Percentiles rank a stretch among this genome's conserved stretches.
These are phyloP conservation scores for Diplodus puntazzo DNA, from an alignment of 2,797 vertebrate genomes.

Conservation along the genomic window DNA sequence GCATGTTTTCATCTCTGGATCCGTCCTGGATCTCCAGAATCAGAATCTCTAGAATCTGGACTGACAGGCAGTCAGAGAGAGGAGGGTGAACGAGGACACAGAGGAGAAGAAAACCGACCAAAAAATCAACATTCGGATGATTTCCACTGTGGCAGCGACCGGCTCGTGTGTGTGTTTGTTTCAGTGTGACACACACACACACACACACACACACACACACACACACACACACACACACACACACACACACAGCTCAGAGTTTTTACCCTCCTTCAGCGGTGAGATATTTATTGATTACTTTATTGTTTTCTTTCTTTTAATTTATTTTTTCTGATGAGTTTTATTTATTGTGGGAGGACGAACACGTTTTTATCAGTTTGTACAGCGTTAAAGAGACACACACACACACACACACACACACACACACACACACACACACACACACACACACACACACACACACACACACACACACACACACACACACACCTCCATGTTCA, in stretches of 20 bases:
- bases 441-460: neutral
- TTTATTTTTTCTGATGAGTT: constrained; percentile 69
- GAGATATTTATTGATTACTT: constrained; percentile 73
- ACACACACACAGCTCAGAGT: constrained; percentile 23
- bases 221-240: constrained; percentile 25
- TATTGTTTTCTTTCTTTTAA: constrained; percentile 51
- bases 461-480: neutral
- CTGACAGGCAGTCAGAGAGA: too few species aligned
- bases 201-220: constrained; percentile 33
- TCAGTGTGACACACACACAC: constrained; percentile 17
- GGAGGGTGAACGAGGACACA: neutral
- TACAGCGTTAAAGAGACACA: constrained; percentile 49
- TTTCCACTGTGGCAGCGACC: constrained; percentile 39
- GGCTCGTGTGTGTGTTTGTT: neutral
- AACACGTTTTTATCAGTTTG: constrained; percentile 47
- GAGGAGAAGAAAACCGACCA: constrained; percentile 2
- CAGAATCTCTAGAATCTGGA: too few species aligned
- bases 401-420: constrained; percentile 11
- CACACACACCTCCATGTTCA: neutral
- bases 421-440: constrained; percentile 12
- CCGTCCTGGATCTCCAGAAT: too few species aligned
- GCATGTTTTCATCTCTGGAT: too few species aligned
- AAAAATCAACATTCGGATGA: neutral
- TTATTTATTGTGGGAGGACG: constrained; percentile 74
- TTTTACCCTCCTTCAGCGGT: constrained; percentile 24